A percentile compares a stretch with the other conserved stretches of the same genome.
Evolutionary conservation across 1,140 invertebrate genomes (phyloP).

Genomic region (Dendrolimus kikuchii): DNA sequence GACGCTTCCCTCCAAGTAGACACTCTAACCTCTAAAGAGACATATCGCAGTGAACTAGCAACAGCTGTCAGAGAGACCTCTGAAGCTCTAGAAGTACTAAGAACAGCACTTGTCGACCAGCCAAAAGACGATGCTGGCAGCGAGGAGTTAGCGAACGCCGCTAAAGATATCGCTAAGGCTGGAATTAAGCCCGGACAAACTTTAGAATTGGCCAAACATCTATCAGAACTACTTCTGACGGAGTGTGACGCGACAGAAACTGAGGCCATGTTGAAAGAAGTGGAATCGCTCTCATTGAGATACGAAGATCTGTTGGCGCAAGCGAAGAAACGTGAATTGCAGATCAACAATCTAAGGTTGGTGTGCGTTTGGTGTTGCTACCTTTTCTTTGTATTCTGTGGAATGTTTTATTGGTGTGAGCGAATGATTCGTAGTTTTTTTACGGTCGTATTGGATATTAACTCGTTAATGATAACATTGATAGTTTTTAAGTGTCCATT

Average conservation of each 20-base stretch:
- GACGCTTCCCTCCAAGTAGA: conserved; percentile 86
- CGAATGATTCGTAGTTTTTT: no score
- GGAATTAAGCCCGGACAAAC: conserved; percentile 58
- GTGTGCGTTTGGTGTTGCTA: conserved; percentile 12
- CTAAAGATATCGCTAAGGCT: conserved; percentile 60
- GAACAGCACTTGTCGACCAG: conserved; percentile 37
- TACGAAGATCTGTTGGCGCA: conserved; percentile 80
- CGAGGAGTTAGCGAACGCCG: conserved; percentile 55
- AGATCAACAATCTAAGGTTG: conserved; percentile 82
- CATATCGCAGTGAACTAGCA: conserved; percentile 81
- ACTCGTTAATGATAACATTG: no score
- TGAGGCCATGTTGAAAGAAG: conserved; percentile 77
- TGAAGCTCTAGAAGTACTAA: conserved; percentile 45
- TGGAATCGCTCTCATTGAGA: conserved; percentile 76
- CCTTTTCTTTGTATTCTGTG: no score
- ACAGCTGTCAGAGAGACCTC: conserved; percentile 74
- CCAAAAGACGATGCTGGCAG: conserved; percentile 43
- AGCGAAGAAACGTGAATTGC: conserved; percentile 82
- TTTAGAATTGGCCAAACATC: conserved; percentile 82
- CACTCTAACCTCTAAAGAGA: conserved; percentile 86
- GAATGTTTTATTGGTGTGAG: no score
- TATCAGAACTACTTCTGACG: conserved; percentile 81
- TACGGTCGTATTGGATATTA: no score
- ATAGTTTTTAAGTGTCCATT: no score
- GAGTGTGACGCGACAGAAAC: conserved; percentile 81